phyloP scores from a whole-genome alignment of 2,888 invertebrate species.

The Drosophila aldrichi region DNA sequence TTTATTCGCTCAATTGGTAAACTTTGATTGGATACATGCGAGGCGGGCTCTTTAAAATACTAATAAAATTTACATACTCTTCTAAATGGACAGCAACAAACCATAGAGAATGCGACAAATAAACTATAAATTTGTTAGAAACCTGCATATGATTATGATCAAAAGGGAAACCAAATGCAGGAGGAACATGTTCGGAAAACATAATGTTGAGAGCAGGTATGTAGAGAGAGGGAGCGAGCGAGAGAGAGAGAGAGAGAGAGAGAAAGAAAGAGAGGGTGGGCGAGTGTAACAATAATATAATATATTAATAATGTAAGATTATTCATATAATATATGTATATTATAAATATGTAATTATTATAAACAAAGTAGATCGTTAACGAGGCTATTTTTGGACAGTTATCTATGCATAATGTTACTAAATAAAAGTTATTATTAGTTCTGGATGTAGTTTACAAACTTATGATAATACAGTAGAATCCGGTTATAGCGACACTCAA shows the following conservation, averaged over 20 bases:
- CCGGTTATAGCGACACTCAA: too few relatives aligned
- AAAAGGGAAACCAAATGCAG: not conserved
- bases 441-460: too few relatives aligned
- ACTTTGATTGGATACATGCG: conserved; percentile 51
- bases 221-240: not conserved
- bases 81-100: conserved; percentile 73
- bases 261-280: too few relatives aligned
- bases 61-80: conserved; percentile 70
- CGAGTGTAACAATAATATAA: not conserved
- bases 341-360: too few relatives aligned
- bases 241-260: not conserved
- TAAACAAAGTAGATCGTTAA: too few relatives aligned
- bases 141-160: conserved; percentile 50
- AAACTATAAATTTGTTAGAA: conserved; percentile 70
- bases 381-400: too few relatives aligned
- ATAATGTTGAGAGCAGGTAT: not conserved
- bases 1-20: conserved; percentile 62
- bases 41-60: conserved; percentile 31
- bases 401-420: too few relatives aligned
- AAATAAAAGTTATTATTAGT: too few relatives aligned
- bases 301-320: too few relatives aligned
- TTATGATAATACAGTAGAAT: too few relatives aligned
- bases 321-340: too few relatives aligned
- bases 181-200: not conserved
- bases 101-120: conserved; percentile 70